These are phyloP conservation scores for Zoroaster sp. DNA, from an alignment of 53 echinoderm and acorn worm species.

Conservation along the genomic window DNA sequence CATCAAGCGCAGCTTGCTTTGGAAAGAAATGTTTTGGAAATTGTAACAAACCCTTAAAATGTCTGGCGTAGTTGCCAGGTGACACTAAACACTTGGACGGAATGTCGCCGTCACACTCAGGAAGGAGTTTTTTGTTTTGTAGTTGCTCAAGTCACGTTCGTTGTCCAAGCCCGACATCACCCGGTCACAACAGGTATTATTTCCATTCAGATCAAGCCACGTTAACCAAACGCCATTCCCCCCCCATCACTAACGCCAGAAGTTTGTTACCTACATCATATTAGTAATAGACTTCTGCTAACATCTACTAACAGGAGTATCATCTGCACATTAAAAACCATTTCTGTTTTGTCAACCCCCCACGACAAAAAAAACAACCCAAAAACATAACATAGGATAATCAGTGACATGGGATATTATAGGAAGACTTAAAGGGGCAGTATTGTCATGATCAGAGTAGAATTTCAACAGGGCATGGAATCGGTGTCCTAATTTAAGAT, in stretches of 20 bases:
- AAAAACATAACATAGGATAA: no score
- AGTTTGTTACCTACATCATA: not conserved
- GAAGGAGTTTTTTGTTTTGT: constrained; percentile 37
- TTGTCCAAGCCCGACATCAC: constrained; percentile 42
- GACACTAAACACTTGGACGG: not conserved
- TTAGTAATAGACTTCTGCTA: not conserved
- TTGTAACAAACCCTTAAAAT: no score
- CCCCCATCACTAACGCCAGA: not conserved
- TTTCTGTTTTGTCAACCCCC: not conserved
- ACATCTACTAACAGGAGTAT: not conserved
- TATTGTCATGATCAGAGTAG: no score
- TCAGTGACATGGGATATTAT: no score
- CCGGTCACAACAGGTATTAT: constrained; percentile 31
- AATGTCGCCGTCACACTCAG: not conserved
- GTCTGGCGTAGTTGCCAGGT: not conserved
- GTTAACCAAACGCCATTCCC: constrained; percentile 15
- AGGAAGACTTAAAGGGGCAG: no score
- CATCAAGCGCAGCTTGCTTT: no score
- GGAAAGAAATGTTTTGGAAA: no score
- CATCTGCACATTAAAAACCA: not conserved
- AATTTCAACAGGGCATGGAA: no score
- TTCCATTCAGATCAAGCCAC: not conserved
- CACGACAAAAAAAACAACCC: no score
- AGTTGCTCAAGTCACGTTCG: constrained; percentile 48
- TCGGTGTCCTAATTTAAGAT: no score